Percentiles rank a stretch among this genome's conserved stretches.
Conservation (phyloP, 2,113 vertebrate species). For the Pontoporia blainvillei region DNA sequence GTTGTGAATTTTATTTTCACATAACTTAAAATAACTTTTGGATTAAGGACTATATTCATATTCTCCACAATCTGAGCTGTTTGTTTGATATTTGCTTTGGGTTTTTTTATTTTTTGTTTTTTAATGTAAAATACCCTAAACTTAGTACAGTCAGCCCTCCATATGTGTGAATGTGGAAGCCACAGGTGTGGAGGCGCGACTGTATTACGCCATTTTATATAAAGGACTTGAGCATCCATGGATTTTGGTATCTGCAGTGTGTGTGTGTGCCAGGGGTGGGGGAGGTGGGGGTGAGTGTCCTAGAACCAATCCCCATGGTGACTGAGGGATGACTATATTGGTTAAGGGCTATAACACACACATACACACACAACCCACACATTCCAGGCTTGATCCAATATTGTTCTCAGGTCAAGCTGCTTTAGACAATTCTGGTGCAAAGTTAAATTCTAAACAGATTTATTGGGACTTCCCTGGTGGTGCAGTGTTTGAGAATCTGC, state of each 20-base stretch:
- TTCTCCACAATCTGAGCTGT: not conserved
- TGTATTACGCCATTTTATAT: not conserved
- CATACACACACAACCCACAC: not conserved
- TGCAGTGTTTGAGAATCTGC: too few species aligned
- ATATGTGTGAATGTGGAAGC: not conserved
- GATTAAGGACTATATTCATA: not conserved
- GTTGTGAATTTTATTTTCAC: not conserved
- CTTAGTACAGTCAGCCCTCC: not conserved
- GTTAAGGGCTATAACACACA: not conserved
- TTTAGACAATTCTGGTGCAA: too few species aligned
- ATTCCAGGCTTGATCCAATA: not conserved
- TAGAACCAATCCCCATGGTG: not conserved
- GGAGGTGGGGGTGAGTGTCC: not conserved
- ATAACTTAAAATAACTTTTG: not conserved
- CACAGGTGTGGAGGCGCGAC: not conserved
- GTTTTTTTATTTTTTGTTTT: not conserved
- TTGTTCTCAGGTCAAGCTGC: not conserved
- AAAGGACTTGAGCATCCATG: not conserved
- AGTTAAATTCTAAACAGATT: not conserved
- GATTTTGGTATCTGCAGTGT: not conserved
- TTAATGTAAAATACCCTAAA: not conserved
- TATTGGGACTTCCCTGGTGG: too few species aligned
- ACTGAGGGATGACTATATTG: not conserved
- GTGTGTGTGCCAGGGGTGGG: not conserved
- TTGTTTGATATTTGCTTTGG: not conserved